Conservation (phyloP, 2,113 vertebrate species). For the Epinephelus moara region DNA sequence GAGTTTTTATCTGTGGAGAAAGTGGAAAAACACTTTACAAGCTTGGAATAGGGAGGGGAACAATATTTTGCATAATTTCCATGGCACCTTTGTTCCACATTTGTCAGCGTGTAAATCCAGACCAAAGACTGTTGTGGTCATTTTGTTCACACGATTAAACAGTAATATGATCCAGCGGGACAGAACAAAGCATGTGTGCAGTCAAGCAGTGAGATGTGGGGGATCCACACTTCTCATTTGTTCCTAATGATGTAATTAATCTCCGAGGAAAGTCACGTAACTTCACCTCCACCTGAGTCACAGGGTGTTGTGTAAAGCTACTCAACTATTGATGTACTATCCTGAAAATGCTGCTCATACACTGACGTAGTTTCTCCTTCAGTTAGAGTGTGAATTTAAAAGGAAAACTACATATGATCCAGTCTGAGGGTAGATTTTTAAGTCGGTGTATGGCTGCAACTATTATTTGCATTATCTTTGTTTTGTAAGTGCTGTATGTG, state of each 20-base stretch:
- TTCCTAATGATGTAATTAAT: slow-evolving; percentile 39
- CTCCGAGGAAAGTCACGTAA: slow-evolving; percentile 20
- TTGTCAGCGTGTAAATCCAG: background rate
- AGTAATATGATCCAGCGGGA: slow-evolving; percentile 12
- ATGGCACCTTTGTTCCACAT: background rate
- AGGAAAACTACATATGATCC: too few species aligned
- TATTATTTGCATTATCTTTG: background rate
- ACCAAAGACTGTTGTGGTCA: background rate
- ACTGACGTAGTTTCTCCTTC: background rate
- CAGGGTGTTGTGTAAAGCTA: background rate
- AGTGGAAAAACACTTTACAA: background rate
- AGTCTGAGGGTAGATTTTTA: background rate
- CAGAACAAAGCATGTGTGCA: background rate
- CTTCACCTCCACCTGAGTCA: background rate
- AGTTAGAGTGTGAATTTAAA: background rate
- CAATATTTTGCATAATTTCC: background rate
- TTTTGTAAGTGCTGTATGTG: background rate
- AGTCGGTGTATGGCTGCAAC: background rate
- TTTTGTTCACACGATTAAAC: slow-evolving; percentile 4
- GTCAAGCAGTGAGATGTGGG: background rate
- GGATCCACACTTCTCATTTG: slow-evolving; percentile 10
- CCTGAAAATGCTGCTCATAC: background rate
- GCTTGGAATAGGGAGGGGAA: background rate
- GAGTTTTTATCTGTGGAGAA: slow-evolving; percentile 77
- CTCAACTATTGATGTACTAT: background rate